Percentiles rank a stretch among this genome's conserved stretches.
Conservation (phyloP, 2,113 vertebrate genomes). For the Clarias magur region DNA sequence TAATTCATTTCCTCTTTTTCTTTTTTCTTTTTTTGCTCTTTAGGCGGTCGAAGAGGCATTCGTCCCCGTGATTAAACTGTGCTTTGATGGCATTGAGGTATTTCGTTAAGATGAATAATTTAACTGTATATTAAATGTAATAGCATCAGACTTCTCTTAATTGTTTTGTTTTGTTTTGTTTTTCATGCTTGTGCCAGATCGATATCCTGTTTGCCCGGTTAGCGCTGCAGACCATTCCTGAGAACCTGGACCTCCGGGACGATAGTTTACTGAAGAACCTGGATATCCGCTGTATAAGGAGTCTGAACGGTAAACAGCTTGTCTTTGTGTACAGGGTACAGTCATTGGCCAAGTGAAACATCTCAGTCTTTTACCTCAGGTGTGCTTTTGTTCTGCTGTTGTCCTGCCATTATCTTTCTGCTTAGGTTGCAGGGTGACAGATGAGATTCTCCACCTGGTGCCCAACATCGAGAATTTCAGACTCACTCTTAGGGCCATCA, state of each 20-base stretch:
- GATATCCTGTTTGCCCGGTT: constrained; percentile 90
- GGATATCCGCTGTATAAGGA: constrained; percentile 86
- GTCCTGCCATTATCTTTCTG: neutral
- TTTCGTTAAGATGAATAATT: neutral
- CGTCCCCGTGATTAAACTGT: constrained; percentile 89
- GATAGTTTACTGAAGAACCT: constrained; percentile 83
- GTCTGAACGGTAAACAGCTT: constrained; percentile 82
- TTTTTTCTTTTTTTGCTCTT: constrained; percentile 16
- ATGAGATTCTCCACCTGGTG: constrained; percentile 91
- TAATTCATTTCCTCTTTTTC: neutral
- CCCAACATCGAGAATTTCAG: constrained; percentile 91
- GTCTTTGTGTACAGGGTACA: no score
- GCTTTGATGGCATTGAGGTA: constrained; percentile 91
- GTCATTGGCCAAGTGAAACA: neutral
- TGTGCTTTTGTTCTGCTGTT: neutral
- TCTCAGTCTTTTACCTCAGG: neutral
- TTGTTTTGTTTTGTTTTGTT: neutral
- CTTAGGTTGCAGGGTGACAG: constrained; percentile 89
- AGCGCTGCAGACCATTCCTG: constrained; percentile 84
- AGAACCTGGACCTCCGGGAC: constrained; percentile 84
- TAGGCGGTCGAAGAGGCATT: constrained; percentile 88
- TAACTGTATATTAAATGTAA: no score
- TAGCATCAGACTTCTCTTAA: neutral
- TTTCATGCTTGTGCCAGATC: constrained; percentile 73
- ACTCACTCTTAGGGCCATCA: constrained; percentile 89